These are phyloP conservation scores for Drosophila chauvacae DNA, from an alignment of 1,140 invertebrate genomes.

Conservation along the genomic window DNA sequence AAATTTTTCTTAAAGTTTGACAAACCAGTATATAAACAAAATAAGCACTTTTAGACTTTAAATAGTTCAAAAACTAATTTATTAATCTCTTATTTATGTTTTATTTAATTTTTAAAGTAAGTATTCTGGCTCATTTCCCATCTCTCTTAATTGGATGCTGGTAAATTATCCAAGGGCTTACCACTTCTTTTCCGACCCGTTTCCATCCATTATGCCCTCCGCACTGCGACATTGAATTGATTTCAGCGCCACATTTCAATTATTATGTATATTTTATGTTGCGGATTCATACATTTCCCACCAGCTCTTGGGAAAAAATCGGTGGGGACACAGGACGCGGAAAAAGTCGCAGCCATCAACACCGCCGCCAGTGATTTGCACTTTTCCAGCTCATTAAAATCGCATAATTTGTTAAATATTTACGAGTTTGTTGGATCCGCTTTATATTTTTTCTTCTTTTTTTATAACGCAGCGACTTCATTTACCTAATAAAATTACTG, in stretches of 20 bases:
- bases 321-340: conserved; percentile 7
- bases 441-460: conserved; percentile 8
- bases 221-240: conserved; percentile 26
- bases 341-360: conserved; percentile 18
- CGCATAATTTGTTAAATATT: conserved; percentile 82
- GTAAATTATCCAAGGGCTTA: not conserved
- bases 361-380: conserved; percentile 73
- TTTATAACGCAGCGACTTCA: conserved; percentile 41
- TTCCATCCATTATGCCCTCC: conserved; percentile 28
- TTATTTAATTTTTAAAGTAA: not conserved
- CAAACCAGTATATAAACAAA: not conserved
- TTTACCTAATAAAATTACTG: conserved; percentile 82
- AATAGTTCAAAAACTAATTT: not conserved
- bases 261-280: conserved; percentile 23
- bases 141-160: conserved; percentile 12
- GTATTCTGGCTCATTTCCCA: not conserved
- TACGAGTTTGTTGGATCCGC: conserved; percentile 58
- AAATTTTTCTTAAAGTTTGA: not conserved
- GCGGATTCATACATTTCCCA: conserved; percentile 25
- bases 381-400: conserved; percentile 82
- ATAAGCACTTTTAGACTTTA: not conserved
- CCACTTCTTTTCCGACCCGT: conserved; percentile 13
- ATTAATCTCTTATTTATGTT: too few relatives aligned
- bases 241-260: conserved; percentile 44
- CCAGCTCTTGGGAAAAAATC: conserved; percentile 6